Evolutionary conservation across 2,113 vertebrate genomes (phyloP).

Genomic region (Paracanthobrama guichenoti): DNA sequence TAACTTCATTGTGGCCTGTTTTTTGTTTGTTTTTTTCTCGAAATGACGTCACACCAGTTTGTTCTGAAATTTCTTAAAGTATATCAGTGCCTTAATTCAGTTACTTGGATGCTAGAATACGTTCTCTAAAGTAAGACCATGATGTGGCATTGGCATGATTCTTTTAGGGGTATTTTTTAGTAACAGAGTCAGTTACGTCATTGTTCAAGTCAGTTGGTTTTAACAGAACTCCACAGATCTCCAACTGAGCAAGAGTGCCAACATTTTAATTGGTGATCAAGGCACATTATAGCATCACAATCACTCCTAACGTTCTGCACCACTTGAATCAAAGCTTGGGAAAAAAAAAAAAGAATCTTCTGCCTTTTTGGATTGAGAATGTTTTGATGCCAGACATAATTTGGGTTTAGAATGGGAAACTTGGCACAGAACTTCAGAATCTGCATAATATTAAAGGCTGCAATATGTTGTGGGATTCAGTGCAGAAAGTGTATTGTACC

Average conservation of each 20-base stretch:
- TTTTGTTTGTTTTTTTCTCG: background rate
- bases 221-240: background rate
- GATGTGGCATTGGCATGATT: conserved; percentile 19
- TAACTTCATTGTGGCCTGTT: background rate
- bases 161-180: background rate
- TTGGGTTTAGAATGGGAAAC: background rate
- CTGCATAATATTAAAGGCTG: background rate
- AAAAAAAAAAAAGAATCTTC: background rate
- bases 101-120: background rate
- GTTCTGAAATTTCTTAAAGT: too few relatives aligned
- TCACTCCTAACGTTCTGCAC: background rate
- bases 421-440: conserved; percentile 5
- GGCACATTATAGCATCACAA: conserved; percentile 1
- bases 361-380: conserved; percentile 10
- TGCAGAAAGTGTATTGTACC: background rate
- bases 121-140: background rate
- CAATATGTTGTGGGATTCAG: background rate
- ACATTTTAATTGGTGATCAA: conserved; percentile 10
- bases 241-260: background rate
- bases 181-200: conserved; percentile 12
- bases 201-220: conserved; percentile 11
- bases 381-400: conserved; percentile 27
- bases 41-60: too few relatives aligned
- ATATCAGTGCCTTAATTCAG: background rate
- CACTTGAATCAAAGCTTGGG: conserved; percentile 8